Evolutionary conservation across 2,113 vertebrate species (phyloP).

Genomic region (Galeopterus variegatus): DNA sequence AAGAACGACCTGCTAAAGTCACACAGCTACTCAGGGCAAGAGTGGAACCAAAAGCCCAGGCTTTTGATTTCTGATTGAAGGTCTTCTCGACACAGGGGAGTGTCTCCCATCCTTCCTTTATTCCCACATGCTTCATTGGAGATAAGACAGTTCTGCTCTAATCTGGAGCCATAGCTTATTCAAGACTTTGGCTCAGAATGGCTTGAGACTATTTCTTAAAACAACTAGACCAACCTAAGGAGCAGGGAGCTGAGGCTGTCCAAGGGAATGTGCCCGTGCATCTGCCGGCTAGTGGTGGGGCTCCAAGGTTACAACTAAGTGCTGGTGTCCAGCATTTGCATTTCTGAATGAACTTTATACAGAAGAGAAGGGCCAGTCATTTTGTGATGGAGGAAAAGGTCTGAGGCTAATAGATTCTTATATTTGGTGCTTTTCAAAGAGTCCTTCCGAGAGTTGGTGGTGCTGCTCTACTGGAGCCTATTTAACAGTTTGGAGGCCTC

Average conservation of each 20-base stretch:
- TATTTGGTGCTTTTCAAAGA: background rate
- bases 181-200: background rate
- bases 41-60: background rate
- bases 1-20: background rate
- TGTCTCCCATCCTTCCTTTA: background rate
- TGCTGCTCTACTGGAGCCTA: background rate
- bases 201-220: background rate
- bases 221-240: background rate
- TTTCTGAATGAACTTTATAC: background rate
- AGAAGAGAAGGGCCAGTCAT: background rate
- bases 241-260: background rate
- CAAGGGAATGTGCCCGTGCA: background rate
- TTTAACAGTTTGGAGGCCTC: background rate
- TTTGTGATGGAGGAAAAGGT: background rate
- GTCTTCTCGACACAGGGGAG: fast-evolving
- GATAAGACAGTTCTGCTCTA: background rate
- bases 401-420: background rate
- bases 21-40: background rate
- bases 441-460: background rate
- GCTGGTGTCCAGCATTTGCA: background rate
- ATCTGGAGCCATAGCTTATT: background rate
- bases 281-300: background rate
- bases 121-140: background rate
- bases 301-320: background rate
- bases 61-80: background rate